Base-by-base conservation (phyloP, 2,113 vertebrate genomes). In the Oxyruncus cristatus region DNA sequence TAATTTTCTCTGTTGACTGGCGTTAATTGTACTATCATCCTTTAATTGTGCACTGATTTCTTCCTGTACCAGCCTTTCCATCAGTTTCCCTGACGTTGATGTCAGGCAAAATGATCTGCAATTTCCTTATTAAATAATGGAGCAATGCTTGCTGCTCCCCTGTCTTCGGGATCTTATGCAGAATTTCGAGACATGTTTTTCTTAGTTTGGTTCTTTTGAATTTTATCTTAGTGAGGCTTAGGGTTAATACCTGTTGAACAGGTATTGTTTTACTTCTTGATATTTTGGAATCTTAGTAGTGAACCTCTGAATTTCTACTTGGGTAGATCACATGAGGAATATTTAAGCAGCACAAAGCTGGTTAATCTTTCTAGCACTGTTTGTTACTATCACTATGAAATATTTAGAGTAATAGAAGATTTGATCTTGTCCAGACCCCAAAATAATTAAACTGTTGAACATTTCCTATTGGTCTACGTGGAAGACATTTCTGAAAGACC, bases 81-180 rank as follows among this genome's bases (percentile, higher is more conserved):
- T 96, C 90, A 90, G 65, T 97, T 96, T 95, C 94, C 71, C 85
- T 93, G 94, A 94, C 63, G 39, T 39, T 95, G 88, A 94, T 96
- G 90, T 86, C 75, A 90, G 76, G 88, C 88, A 93, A 92, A 96
- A 95, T 86, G 63, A 67, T 63, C 85, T 93, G 90, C 52, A 88
- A 74, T 95, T 96, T 96, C 90, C 95, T 96, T 95, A 97, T 96
- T 96, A 92, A 95, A 87, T 96, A 92, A 95, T 77, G 41, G 68
- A 93, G 77, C 85, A 92, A 72, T 67, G 82, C 61, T 96, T 62
- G 47, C 63, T 85, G 88, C 35, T 95, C 42, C 33, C 92, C 73
- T 74, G 82, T 71, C 85, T 96, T 90, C 1, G 1, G 56, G 28
- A 93, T 65, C 62, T 88, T 42, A 4, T 1, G 8, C 74, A 32